A percentile compares a stretch with the other conserved stretches of the same genome.
These are phyloP conservation scores for Pterocles gutturalis DNA, from an alignment of 2,113 vertebrate genomes.

Conservation along the genomic window DNA sequence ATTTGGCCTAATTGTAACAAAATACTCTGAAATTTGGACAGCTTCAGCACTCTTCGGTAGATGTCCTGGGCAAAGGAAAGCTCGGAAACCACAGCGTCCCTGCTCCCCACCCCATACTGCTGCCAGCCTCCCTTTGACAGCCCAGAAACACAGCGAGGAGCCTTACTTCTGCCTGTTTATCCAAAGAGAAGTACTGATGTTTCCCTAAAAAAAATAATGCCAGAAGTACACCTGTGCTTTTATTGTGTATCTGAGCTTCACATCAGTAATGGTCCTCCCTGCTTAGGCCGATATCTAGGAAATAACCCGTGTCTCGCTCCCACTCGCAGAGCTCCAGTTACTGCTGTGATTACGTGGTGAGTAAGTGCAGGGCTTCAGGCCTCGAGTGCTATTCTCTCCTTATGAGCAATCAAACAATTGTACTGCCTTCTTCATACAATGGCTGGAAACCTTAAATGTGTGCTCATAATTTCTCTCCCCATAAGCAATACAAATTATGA, in stretches of 20 bases:
- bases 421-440: not conserved
- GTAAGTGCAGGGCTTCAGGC: not conserved
- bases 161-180: not conserved
- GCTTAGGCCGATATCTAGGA: not conserved
- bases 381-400: not conserved
- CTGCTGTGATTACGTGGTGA: not conserved
- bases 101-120: too few relatives aligned
- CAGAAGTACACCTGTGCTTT: not conserved
- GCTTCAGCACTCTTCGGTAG: not conserved
- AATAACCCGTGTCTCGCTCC: constrained; percentile 22
- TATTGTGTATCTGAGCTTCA: not conserved
- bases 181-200: not conserved
- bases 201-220: not conserved
- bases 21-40: not conserved
- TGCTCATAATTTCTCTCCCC: not conserved
- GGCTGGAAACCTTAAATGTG: not conserved
- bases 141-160: not conserved
- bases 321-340: not conserved
- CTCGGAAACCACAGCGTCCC: not conserved
- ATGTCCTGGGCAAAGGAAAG: not conserved
- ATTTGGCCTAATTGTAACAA: not conserved
- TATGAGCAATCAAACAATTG: constrained; percentile 7
- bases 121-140: not conserved
- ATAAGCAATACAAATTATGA: constrained; percentile 24
- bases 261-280: not conserved